phyloP scores from a whole-genome alignment of 2,113 vertebrate species.

The Paracanthobrama guichenoti region DNA sequence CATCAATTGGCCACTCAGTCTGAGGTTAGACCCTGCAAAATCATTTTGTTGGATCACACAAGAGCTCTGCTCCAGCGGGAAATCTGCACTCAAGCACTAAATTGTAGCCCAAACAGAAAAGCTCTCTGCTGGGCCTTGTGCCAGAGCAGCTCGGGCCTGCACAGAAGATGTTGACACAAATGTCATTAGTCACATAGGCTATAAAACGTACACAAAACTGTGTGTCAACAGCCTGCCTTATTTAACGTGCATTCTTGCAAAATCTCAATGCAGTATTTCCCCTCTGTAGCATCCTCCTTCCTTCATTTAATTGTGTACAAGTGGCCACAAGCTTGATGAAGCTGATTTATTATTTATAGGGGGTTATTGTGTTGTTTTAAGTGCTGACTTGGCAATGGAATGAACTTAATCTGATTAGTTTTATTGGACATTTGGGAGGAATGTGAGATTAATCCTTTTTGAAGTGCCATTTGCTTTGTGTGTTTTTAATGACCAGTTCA shows the following conservation, averaged over 20 bases:
- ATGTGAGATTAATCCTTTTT: not conserved
- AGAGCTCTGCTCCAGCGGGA: constrained; percentile 3
- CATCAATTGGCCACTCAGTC: constrained; percentile 23
- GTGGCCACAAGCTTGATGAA: not conserved
- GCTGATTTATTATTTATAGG: constrained; percentile 13
- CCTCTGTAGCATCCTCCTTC: not conserved
- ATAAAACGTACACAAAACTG: not conserved
- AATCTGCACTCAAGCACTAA: not conserved
- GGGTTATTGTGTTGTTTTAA: constrained; percentile 12
- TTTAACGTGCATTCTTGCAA: not conserved
- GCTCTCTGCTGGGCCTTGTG: not conserved
- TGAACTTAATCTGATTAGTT: not conserved
- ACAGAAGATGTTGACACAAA: constrained; percentile 18
- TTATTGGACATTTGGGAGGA: not conserved
- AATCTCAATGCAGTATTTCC: not conserved
- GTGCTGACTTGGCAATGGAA: not conserved
- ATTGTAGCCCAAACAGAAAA: constrained; percentile 26
- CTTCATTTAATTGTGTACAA: not conserved
- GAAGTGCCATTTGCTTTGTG: constrained; percentile 25
- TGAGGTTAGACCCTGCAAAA: constrained; percentile 26
- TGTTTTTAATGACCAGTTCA: not conserved
- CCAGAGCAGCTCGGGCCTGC: not conserved
- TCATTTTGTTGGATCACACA: constrained; percentile 22
- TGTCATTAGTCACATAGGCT: not conserved
- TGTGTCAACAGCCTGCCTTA: not conserved